Evolutionary conservation across 2,113 vertebrate species (phyloP), one percentile per base, ranked within the genome.

Genomic region (Myrmophylax atrothorax): DNA sequence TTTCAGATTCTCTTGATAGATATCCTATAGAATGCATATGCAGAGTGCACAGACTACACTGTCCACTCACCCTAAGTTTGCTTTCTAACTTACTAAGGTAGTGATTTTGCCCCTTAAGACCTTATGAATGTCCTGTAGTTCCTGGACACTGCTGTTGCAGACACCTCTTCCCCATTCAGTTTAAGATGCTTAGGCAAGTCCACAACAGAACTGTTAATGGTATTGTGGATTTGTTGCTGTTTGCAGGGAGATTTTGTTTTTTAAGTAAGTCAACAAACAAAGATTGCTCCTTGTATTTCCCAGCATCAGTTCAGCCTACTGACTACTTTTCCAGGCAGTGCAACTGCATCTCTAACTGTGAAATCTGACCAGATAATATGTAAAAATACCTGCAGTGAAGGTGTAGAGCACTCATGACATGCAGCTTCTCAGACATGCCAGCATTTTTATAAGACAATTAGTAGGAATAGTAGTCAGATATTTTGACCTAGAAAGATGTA

Each of bases 241-340:
- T 18, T 10, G 3, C 1, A 3, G 0, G 12, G 5, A 31, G 8
- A 7, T 11, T 59, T n/a, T 33, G 60, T 4, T 75, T 80, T 88
- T 77, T 33, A 58, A 62, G 76, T 31, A 80, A 84, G 62, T 3
- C 44, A 35, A 18, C 24, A 44, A 84, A 75, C 52, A 76, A 63
- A 63, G 22, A 55, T 13, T 8, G 5, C 37, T 80, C 44, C 16
- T 68, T 4, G 3, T 26, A 76, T 22, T 84, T 72, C 42, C 24
- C 67, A 86, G 12, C 18, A 33, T 44, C 35, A 89, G 17, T 40
- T 86, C 33, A 68, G 18, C 58, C 58, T 25, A 76, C 40, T 83
- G 19, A 25, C 26, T 62, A 26, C 38, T 80, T 42, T 53, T 86
- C 22, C 62, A 86, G 44, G 56, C 22, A 63, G 18, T 17, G 24